Base-by-base conservation (phyloP, 2,888 invertebrate genomes). In the Eilema caniola region DNA sequence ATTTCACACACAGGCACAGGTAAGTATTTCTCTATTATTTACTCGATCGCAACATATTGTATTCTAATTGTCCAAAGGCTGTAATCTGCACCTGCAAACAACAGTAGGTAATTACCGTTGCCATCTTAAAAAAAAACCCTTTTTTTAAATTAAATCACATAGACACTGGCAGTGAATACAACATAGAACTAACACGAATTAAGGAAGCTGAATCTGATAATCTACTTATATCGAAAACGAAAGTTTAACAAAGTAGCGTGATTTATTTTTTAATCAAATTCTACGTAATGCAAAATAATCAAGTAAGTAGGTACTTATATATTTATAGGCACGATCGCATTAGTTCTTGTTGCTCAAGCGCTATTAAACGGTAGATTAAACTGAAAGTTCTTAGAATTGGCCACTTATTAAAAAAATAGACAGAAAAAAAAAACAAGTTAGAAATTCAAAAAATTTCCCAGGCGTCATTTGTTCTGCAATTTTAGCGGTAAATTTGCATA, bases 231-330 rank as follows among this genome's bases (percentile, higher is more conserved):
- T 53, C n/a, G 0, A 53, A 53, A 53, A n/a, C 8, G 53, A 53
- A 53, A 53, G 53, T n/a, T 53, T 53, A n/a, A 53, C 53, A 53
- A 53, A 53, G 47, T 53, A 53, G 53, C n/a, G 53, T 53, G 53
- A 53, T 53, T 53, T 53, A 53, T 53, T 53, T 8, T 53, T 53
- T 20, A 53, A 53, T 53, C 53, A n/a, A n/a, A 20, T 53, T 53
- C 53, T 53, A 53, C n/a, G 53, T n/a, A 53, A 53, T 53, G 10
- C n/a, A 53, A 53, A n/a, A 53, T 53, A 53, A 53, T n/a, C n/a
- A 53, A 53, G 10, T 10, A 41, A 16, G 3, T 7, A n/a, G n/a
- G n/a, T n/a, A n/a, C n/a, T n/a, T n/a, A n/a, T n/a, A 53, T 47
- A 47, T 47, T 47, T 47, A 47, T 47, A 47, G 47, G 3, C 47